phyloP scores from a whole-genome alignment of 2,797 vertebrate species.

The Carduelis carduelis region DNA sequence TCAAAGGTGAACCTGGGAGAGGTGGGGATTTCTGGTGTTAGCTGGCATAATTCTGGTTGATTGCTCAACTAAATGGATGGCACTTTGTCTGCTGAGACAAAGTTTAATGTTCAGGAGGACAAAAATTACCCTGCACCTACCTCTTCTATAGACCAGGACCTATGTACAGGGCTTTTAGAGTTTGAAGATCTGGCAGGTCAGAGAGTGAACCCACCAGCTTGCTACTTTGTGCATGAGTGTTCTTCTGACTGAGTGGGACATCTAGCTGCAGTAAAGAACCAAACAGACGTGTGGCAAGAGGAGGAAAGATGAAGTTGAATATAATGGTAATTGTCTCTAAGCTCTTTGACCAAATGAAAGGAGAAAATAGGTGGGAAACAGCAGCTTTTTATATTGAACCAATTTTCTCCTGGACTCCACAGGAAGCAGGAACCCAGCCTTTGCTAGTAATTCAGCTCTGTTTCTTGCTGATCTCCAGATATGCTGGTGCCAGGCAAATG shows the following conservation, averaged over 20 bases:
- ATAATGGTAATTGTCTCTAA: not conserved
- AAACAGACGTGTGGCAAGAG: rapidly evolving
- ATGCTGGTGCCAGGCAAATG: not conserved
- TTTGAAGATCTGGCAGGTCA: not conserved
- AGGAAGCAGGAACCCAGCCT: not conserved
- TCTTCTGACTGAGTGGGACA: not conserved
- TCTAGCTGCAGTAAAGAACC: not conserved
- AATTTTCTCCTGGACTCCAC: not conserved
- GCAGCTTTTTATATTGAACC: not conserved
- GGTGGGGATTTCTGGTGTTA: not conserved
- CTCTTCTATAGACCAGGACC: not conserved
- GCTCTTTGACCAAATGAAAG: not conserved
- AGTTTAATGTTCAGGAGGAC: not conserved
- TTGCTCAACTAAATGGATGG: not conserved
- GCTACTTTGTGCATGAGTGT: not conserved
- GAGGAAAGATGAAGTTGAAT: not conserved
- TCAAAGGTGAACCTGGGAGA: not conserved
- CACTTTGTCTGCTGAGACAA: not conserved
- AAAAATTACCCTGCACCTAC: not conserved
- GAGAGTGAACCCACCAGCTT: not conserved
- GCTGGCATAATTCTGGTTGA: not conserved
- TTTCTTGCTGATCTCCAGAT: not conserved
- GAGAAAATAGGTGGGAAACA: not conserved
- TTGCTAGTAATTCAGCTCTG: not conserved
- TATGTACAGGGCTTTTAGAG: not conserved